Conservation (phyloP, 2,888 invertebrate genomes). For the Rhabditophanes sp. region DNA sequence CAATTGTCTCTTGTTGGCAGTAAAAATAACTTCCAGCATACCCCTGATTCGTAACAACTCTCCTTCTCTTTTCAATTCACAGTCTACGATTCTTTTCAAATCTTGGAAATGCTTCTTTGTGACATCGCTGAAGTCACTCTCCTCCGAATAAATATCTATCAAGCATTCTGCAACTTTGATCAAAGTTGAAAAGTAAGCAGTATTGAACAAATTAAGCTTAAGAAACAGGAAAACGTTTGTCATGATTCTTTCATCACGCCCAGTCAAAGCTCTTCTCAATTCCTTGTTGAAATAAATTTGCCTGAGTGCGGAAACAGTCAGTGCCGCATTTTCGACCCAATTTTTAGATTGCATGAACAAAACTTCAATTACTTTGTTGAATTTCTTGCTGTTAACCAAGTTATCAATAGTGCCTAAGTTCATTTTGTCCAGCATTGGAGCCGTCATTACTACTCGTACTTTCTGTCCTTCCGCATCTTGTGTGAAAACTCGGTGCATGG, state of each 20-base stretch:
- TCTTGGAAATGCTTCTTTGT: too few species aligned
- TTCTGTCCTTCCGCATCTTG: background rate
- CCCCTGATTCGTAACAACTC: too few species aligned
- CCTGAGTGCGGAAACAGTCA: slow-evolving; percentile 64
- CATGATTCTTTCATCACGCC: slow-evolving; percentile 57
- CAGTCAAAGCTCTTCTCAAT: slow-evolving; percentile 60
- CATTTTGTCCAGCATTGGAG: slow-evolving; percentile 1
- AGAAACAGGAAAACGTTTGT: slow-evolving; percentile 60
- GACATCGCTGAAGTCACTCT: too few species aligned
- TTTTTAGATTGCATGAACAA: slow-evolving; percentile 10
- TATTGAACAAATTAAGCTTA: slow-evolving; percentile 38
- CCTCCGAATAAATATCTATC: too few species aligned
- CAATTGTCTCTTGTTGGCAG: too few species aligned
- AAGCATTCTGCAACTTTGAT: slow-evolving; percentile 20
- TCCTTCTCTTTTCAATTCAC: too few species aligned
- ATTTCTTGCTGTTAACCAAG: slow-evolving; percentile 9
- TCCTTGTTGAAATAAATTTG: slow-evolving; percentile 69
- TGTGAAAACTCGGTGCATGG: slow-evolving; percentile 4
- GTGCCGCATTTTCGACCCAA: slow-evolving; percentile 52
- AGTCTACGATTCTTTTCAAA: too few species aligned
- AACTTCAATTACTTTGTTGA: slow-evolving; percentile 11
- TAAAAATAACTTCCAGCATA: too few species aligned
- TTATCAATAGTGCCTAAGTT: slow-evolving; percentile 13
- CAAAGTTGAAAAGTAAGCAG: slow-evolving; percentile 27
- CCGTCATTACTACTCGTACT: background rate